phyloP scores from a whole-genome alignment of 1,140 invertebrate species.

The Magallana ariakensis region DNA sequence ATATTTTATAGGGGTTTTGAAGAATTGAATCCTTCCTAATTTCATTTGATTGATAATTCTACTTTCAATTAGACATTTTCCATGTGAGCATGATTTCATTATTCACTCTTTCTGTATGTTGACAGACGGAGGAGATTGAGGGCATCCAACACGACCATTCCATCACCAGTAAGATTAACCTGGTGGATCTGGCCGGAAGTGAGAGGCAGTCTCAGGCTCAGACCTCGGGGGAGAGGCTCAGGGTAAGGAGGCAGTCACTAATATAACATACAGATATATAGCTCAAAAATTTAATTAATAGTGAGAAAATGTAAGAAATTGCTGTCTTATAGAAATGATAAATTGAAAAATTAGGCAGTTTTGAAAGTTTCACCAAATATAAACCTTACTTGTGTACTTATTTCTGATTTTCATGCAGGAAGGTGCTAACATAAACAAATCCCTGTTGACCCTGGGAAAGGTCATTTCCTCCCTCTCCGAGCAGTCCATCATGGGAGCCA shows the following conservation, averaged over 20 bases:
- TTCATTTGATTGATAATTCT: too few species aligned
- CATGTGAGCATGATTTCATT: too few species aligned
- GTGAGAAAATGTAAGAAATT: neutral
- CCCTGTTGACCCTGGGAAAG: slow-evolving; percentile 90
- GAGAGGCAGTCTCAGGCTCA: slow-evolving; percentile 88
- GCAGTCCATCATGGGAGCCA: slow-evolving; percentile 50
- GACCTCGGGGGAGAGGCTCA: slow-evolving; percentile 87
- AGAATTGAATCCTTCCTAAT: too few species aligned
- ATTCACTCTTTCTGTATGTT: neutral
- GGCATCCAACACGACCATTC: slow-evolving; percentile 78
- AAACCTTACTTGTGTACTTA: too few species aligned
- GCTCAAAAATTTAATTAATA: neutral
- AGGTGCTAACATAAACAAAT: slow-evolving; percentile 89
- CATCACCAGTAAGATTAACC: slow-evolving; percentile 87
- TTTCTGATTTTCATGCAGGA: slow-evolving; percentile 81
- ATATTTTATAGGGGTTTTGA: too few species aligned
- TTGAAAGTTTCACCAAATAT: too few species aligned
- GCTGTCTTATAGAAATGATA: neutral
- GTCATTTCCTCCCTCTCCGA: slow-evolving; percentile 87
- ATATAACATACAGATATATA: neutral
- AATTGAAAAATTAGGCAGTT: too few species aligned
- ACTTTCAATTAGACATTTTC: too few species aligned
- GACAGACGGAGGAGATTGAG: slow-evolving; percentile 76
- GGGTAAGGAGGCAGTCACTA: slow-evolving; percentile 78
- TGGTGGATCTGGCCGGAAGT: slow-evolving; percentile 92